Conservation (phyloP, 2,797 vertebrate genomes). For the Borostomias antarcticus region DNA sequence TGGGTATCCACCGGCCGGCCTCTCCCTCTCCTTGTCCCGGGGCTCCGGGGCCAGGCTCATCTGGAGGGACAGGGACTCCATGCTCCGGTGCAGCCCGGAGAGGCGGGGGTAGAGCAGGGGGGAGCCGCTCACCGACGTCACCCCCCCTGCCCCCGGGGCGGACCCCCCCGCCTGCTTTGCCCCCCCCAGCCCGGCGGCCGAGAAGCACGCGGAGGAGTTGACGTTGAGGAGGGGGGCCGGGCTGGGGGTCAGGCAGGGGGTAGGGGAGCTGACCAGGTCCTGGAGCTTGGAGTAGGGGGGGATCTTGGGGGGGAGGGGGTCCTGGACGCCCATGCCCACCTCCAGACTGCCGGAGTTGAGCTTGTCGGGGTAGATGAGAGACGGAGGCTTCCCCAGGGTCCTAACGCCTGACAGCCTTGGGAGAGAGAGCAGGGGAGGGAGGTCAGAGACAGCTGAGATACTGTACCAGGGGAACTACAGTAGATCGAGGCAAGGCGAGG, state of each 20-base stretch:
- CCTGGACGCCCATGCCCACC: constrained; percentile 63
- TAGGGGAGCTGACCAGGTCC: constrained; percentile 70
- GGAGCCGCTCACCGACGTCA: constrained; percentile 60
- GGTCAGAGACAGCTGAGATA: not conserved
- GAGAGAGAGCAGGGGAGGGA: not conserved
- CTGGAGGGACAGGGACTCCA: constrained; percentile 91
- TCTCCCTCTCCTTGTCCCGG: constrained; percentile 63
- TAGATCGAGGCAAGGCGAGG: not conserved
- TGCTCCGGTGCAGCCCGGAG: constrained; percentile 90
- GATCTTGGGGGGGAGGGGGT: constrained; percentile 72
- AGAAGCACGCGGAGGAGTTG: constrained; percentile 91
- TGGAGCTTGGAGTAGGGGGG: constrained; percentile 82
- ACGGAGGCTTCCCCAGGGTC: constrained; percentile 86
- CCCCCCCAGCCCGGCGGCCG: constrained; percentile 70
- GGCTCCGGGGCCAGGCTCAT: constrained; percentile 85
- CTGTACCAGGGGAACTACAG: not conserved
- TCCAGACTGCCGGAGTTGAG: constrained; percentile 90
- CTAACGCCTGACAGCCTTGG: constrained; percentile 81
- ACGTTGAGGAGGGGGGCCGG: constrained; percentile 92
- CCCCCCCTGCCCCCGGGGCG: constrained; percentile 61
- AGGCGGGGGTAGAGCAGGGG: constrained; percentile 88
- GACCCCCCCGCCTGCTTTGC: too few species aligned
- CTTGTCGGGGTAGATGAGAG: constrained; percentile 88
- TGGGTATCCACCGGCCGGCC: constrained; percentile 50
- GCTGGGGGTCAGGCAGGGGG: constrained; percentile 86